Evolutionary conservation across 2,888 invertebrate species (phyloP).

Genomic region (Chrysopilus asiliformis): DNA sequence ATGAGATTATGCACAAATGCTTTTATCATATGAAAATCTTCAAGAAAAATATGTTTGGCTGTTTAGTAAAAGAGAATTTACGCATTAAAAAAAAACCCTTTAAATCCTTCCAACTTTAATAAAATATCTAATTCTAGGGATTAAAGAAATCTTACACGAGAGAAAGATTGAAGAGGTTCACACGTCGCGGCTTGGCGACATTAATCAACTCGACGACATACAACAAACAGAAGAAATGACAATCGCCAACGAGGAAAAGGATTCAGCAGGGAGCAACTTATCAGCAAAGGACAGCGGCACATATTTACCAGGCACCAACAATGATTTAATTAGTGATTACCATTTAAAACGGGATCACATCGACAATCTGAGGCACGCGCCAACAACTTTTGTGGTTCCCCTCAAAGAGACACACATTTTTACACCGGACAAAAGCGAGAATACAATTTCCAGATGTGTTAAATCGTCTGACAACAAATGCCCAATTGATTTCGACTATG

Average conservation of each 20-base stretch:
- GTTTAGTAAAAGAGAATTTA: too few relatives aligned
- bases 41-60: too few relatives aligned
- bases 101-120: too few relatives aligned
- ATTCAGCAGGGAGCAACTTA: too few relatives aligned
- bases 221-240: slow-evolving; percentile 6
- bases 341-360: too few relatives aligned
- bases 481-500: slow-evolving; percentile 33
- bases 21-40: too few relatives aligned
- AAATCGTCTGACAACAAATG: slow-evolving; percentile 12
- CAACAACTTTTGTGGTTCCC: slow-evolving; percentile 26
- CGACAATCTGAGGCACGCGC: too few relatives aligned
- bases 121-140: too few relatives aligned
- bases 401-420: slow-evolving; percentile 36
- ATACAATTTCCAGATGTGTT: slow-evolving; percentile 16
- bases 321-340: slow-evolving; percentile 10
- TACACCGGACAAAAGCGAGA: slow-evolving; percentile 31
- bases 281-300: slow-evolving; percentile 2
- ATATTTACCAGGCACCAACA: slow-evolving; percentile 11
- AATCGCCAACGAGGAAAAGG: slow-evolving; percentile 3
- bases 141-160: slow-evolving; percentile 25
- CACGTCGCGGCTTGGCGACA: slow-evolving; percentile 22
- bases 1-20: too few relatives aligned
- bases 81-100: too few relatives aligned
- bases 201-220: slow-evolving; percentile 8
- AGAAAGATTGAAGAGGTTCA: slow-evolving; percentile 27